phyloP scores from a whole-genome alignment of 2,113 vertebrate species.

The Semnornis frantzii region DNA sequence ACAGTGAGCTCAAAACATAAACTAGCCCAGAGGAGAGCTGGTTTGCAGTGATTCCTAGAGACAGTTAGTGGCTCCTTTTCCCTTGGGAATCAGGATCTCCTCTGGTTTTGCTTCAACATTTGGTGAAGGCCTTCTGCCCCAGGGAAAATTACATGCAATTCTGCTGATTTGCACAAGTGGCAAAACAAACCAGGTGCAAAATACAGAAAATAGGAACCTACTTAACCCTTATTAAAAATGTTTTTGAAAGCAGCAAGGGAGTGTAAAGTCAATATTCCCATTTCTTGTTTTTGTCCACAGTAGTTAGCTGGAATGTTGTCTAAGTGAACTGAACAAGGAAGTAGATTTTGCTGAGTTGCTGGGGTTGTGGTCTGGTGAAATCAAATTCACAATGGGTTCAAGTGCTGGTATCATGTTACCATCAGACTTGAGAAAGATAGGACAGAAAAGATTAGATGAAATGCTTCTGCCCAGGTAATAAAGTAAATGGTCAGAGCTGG shows the following conservation, averaged over 20 bases:
- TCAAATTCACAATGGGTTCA: background rate
- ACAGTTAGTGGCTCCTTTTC: background rate
- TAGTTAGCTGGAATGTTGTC: background rate
- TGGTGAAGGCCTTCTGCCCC: background rate
- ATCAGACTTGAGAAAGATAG: background rate
- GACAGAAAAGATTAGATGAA: background rate
- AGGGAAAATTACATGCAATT: fast-evolving
- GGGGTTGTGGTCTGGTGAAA: background rate
- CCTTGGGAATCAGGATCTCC: too few relatives aligned
- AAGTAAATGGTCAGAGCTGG: background rate
- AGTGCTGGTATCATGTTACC: background rate
- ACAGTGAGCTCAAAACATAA: background rate
- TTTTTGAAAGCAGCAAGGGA: background rate
- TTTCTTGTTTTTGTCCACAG: background rate
- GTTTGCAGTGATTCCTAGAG: background rate
- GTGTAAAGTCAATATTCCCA: background rate
- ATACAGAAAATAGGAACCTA: background rate
- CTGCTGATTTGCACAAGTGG: fast-evolving
- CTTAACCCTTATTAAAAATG: background rate
- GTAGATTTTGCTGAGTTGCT: background rate
- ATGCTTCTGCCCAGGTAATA: background rate
- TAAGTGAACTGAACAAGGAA: background rate
- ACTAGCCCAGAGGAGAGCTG: background rate
- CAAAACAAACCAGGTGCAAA: background rate
- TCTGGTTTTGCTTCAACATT: background rate